A percentile compares a stretch with the other conserved stretches of the same genome.
Conservation (phyloP, 2,797 vertebrate species). For the Avahi laniger region DNA sequence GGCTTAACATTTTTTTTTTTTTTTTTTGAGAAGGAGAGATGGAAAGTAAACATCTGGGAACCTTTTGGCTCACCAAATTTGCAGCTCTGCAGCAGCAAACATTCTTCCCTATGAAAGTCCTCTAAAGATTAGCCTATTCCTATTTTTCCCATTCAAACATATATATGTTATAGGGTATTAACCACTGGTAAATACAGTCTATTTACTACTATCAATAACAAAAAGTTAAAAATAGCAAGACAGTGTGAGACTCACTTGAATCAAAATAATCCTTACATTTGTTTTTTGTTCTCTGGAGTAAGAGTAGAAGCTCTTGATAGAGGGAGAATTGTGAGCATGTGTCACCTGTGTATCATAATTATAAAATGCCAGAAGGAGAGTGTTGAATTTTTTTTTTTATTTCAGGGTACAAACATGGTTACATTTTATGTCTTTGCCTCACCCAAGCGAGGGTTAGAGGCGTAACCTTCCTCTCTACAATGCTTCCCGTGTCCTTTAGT, state of each 20-base stretch:
- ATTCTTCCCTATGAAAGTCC: slow-evolving; percentile 4
- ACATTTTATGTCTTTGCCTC: too few species aligned
- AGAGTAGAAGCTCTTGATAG: slow-evolving; percentile 5
- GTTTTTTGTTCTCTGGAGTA: slow-evolving; percentile 16
- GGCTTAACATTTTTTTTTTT: not conserved
- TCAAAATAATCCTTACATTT: slow-evolving; percentile 22
- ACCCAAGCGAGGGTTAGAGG: too few species aligned
- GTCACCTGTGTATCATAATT: slow-evolving; percentile 66
- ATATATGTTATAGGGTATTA: not conserved
- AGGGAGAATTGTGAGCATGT: not conserved
- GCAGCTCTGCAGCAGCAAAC: not conserved
- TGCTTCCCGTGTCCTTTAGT: too few species aligned
- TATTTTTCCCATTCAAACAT: not conserved
- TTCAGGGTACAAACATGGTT: too few species aligned
- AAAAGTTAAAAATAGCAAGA: slow-evolving; percentile 66
- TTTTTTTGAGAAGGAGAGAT: not conserved
- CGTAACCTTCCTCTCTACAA: too few species aligned
- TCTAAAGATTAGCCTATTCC: slow-evolving; percentile 41
- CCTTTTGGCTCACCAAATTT: slow-evolving; percentile 8
- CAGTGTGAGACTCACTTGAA: slow-evolving; percentile 24
- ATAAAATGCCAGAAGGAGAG: slow-evolving; percentile 69
- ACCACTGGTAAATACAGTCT: not conserved
- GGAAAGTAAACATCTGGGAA: not conserved
- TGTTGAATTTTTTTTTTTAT: slow-evolving; percentile 65
- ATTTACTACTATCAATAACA: slow-evolving; percentile 55